Percentiles rank a stretch among this genome's conserved stretches.
Evolutionary conservation across 2,797 vertebrate genomes (phyloP).

Genomic region (Enteromius afrohamiltoni): DNA sequence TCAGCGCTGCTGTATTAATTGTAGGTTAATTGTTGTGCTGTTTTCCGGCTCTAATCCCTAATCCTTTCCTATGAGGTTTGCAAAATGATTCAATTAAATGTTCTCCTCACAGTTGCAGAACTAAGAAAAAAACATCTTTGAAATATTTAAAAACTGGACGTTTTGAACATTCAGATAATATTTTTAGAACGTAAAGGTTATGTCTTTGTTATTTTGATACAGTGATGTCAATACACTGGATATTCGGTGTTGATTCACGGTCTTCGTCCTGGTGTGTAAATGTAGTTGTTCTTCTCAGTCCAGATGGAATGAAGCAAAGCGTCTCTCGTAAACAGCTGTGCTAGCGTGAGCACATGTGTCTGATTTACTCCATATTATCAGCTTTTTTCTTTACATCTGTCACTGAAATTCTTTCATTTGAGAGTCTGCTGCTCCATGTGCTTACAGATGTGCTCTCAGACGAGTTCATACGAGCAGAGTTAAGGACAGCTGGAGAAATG

Average conservation of each 20-base stretch:
- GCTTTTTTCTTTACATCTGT: constrained; percentile 2
- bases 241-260: neutral
- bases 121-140: neutral
- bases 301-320: neutral
- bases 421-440: constrained; percentile 65
- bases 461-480: neutral
- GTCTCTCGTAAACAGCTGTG: neutral
- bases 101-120: neutral
- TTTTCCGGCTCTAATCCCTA: too few relatives aligned
- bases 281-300: neutral
- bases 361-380: neutral
- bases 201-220: too few relatives aligned
- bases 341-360: neutral
- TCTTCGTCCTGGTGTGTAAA: neutral
- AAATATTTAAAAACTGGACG: neutral
- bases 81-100: neutral
- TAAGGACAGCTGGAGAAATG: constrained; percentile 60
- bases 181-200: neutral
- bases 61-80: neutral
- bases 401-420: constrained; percentile 18
- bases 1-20: neutral
- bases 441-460: constrained; percentile 60
- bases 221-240: neutral
- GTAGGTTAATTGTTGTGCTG: too few relatives aligned
- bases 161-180: neutral